Base-by-base conservation (phyloP, 92 coral and sea anemone genomes). In the Hydrozoanthus gracilis region DNA sequence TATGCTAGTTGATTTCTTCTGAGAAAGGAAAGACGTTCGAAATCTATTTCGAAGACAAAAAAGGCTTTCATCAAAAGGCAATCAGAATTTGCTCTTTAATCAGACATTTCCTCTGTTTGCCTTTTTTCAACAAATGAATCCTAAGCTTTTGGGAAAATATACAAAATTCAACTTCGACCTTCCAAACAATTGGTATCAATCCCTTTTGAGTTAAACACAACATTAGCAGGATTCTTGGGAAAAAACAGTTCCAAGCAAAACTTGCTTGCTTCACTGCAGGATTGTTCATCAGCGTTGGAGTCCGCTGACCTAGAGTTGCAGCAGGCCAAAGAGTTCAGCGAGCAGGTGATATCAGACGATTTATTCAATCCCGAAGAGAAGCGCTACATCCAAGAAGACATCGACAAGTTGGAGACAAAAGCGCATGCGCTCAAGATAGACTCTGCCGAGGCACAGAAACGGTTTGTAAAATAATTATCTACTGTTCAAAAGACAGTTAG, bases 321-420 rank as follows among this genome's bases (percentile, higher is more conserved):
- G 7, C 5, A 9, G 85, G 85, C 85, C 58, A 35, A 64, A 46
- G 73, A 80, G 1, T 80, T 64, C 61, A 80, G 85, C 12, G 47
- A 66, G 3, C 73, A 80, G 12, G 48, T 80, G 44, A 13, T 65
- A 70, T 73, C 60, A 13, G 85, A 80, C 55, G 61, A 65, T 66
- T 35, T 80, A 13, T 74, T 80, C 48, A n/a, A 65, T 5, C 2
- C 62, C 48, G 85, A 80, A 35, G 85, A 80, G 49, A 80, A 80
- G 20, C 85, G 56, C 61, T 64, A 10, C 49, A 80, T 80, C 16
- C 74, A 65, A 52, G 74, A 65, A 67, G 85, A 80, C 74, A 61
- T 49, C 6, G 85, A 80, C 17, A 5, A 66, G 45, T 70, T 80
- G 72, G 66, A 65, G 35, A 65, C 17, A 65, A 51, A 9, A 45